Conservation (phyloP, 2,888 invertebrate species). For the Gisinianus flammeolus region DNA sequence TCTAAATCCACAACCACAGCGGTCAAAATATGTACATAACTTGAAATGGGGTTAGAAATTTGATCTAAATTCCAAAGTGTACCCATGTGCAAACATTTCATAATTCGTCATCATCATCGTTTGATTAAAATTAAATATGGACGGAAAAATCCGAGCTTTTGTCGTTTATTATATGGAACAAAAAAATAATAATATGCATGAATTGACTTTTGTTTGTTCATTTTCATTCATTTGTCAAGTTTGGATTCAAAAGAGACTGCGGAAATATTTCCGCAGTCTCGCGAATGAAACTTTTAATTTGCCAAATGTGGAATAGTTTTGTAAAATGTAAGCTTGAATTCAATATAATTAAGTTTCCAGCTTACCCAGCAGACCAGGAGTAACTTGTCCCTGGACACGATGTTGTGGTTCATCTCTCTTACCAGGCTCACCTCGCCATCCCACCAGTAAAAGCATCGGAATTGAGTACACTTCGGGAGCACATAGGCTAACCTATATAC, state of each 20-base stretch:
- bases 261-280: not conserved
- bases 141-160: too few species aligned
- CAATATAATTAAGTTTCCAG: not conserved
- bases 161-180: too few species aligned
- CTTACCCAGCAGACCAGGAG: slow-evolving; percentile 62
- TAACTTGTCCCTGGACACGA: slow-evolving; percentile 62
- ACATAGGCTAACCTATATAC: slow-evolving; percentile 61
- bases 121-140: too few species aligned
- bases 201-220: not conserved
- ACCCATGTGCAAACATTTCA: too few species aligned
- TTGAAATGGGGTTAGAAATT: too few species aligned
- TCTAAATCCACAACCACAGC: too few species aligned
- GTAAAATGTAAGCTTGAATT: too few species aligned
- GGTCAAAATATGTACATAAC: too few species aligned
- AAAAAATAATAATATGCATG: not conserved
- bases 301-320: not conserved
- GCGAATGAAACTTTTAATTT: not conserved
- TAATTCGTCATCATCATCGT: too few species aligned
- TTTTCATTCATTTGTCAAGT: not conserved
- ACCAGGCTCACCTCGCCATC: slow-evolving; percentile 64
- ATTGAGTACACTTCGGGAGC: slow-evolving; percentile 63
- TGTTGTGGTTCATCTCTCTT: slow-evolving; percentile 64
- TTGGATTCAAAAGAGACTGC: not conserved
- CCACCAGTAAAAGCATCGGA: slow-evolving; percentile 63
- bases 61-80: too few species aligned